Evolutionary conservation across 2,113 vertebrate genomes (phyloP), one percentile per base, ranked within the genome.

Genomic region (Eclectus roratus): DNA sequence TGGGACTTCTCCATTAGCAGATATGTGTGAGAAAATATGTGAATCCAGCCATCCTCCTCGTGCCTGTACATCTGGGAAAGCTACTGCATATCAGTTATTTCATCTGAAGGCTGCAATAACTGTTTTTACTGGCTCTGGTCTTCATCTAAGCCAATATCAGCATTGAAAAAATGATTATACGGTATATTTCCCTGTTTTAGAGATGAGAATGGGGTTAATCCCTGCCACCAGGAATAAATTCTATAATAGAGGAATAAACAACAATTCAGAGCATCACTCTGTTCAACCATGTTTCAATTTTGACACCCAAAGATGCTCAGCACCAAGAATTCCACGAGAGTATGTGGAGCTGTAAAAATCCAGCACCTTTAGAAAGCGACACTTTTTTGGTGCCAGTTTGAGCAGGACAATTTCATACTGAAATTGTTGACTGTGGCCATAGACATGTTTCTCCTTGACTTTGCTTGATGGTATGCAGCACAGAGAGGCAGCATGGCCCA

Each of bases 51-150:
- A 84, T 95, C 60, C 60, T 89, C 70, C 58, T 82, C 28, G 3
- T 89, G 81, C 53, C 53, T 96, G 50, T 91, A 91, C 89, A 63
- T 94, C 80, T 96, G 95, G 93, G 91, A 94, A 96, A 91, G 89
- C 94, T 94, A 88, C 87, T 95, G 82, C 85, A 18, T 85, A 94
- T 85, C 94, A 89, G 53, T 83, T 84, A 77, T 93, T 91, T 90
- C 79, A 96, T 94, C 79, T 93, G 52, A 95, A 94, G 76, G 50
- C 82, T 93, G 53, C 46, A 93, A 21, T 53, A 93, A 82, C 66
- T 77, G 64, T 72, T 96, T 92, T 94, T 92, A 66, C 70, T 94
- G 70, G 52, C 63, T 92, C 84, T 92, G 31, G 58, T 68, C 70
- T 93, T 89, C 70, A 72, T 72, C 58, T 91, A 94, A 82, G 56